Evolutionary conservation across 1,140 invertebrate genomes (phyloP), one percentile per base, ranked within the genome.

Genomic region (Thaumatotibia leucotreta): DNA sequence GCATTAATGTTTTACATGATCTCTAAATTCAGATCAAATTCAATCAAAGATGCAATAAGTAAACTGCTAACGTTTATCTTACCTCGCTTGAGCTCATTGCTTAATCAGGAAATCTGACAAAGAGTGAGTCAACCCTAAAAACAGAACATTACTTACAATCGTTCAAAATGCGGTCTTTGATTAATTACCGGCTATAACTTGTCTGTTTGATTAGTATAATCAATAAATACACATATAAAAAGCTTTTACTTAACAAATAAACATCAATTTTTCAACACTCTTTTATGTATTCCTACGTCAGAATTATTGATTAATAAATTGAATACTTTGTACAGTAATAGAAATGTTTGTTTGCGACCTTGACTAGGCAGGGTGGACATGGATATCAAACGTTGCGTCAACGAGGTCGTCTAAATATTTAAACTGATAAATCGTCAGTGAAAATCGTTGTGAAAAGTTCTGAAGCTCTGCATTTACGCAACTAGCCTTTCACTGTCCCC

Each of bases 201-300:
- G 3, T 39, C 35, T 14, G 14, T 39, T 39, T 14, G n/a, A 39
- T n/a, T 29, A 4, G 27, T 4, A 29, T 29, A 29, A 2, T 4
- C 27, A 29, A 4, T 65, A 52, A 54, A 29, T 10, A 50, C 39
- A 65, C 23, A 39, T 52, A 69, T n/a, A 61, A 58, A 45, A 20
- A 27, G 45, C 39, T 70, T 70, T 11, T 14, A 14, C 4, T 5
- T 11, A 39, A 39, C 14, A 39, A 39, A 39, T 45, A 1, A 14
- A 45, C 24, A 54, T 24, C 23, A 58, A 14, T 58, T 31, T 24
- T 29, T 58, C 52, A 58, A 58, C 52, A 58, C 23, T 31, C 17
- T 27, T 5, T 24, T 17, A 58, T 58, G 5, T 31, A 31, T 27
- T 6, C 8, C 4, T 29, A n/a, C 52, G 52, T 58, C 52, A 58